Evolutionary conservation across 1,140 invertebrate genomes (phyloP).

Genomic region (Bombus confusus): DNA sequence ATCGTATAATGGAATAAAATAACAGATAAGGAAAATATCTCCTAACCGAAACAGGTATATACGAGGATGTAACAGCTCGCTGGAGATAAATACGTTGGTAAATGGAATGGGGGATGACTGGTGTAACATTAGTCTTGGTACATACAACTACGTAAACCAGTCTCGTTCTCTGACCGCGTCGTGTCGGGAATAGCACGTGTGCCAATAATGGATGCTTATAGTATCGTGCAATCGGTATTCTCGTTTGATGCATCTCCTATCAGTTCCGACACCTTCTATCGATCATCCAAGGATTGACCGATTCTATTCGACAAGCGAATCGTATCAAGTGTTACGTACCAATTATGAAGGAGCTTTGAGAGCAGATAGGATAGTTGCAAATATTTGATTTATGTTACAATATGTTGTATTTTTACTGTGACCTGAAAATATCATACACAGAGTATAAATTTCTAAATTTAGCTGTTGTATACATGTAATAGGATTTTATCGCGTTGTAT

Average conservation of each 20-base stretch:
- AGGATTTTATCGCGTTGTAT: no score
- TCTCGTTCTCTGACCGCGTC: conserved; percentile 40
- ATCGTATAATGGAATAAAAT: background rate
- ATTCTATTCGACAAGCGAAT: background rate
- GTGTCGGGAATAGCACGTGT: conserved; percentile 39
- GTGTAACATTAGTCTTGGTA: conserved; percentile 54
- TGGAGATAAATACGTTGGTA: conserved; percentile 39
- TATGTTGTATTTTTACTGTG: no score
- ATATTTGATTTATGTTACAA: background rate
- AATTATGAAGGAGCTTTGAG: background rate
- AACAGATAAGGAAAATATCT: background rate
- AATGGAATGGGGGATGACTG: conserved; percentile 39
- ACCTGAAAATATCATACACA: no score
- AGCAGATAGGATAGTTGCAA: background rate
- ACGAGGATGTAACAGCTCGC: background rate
- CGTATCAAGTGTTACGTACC: background rate
- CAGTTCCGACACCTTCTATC: background rate
- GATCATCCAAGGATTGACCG: conserved; percentile 6
- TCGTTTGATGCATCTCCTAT: conserved; percentile 8
- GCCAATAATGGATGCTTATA: conserved; percentile 54
- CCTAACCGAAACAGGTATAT: no score
- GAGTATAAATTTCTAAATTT: no score
- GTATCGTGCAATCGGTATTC: conserved; percentile 10
- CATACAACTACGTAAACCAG: conserved; percentile 49
- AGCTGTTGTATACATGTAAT: no score